Percentiles rank a stretch among this genome's conserved stretches.
Conservation (phyloP, 2,797 vertebrate species). For the Leptodactylus fallax region DNA sequence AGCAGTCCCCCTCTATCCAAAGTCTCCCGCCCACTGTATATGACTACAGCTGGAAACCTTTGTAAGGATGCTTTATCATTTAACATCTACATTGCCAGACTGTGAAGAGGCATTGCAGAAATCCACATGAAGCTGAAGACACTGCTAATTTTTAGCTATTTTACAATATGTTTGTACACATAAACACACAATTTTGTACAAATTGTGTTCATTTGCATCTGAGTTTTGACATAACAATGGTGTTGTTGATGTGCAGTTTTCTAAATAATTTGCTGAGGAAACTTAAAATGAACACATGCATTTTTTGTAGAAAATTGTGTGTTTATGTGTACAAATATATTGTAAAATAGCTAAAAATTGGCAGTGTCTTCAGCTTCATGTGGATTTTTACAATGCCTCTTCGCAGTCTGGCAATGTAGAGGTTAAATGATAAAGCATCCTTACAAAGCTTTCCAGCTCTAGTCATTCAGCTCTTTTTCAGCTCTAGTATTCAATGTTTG, state of each 20-base stretch:
- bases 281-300: no score
- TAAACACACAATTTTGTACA: background rate
- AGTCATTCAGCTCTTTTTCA: no score
- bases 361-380: background rate
- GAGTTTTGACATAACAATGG: no score
- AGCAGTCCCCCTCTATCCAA: slow-evolving; percentile 59
- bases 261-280: no score
- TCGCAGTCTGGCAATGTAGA: slow-evolving; percentile 40
- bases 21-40: slow-evolving; percentile 48
- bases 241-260: no score
- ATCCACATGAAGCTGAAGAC: background rate
- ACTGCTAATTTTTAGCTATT: background rate
- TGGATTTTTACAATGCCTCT: background rate
- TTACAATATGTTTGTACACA: background rate
- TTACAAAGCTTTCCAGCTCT: slow-evolving; percentile 60
- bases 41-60: slow-evolving; percentile 47
- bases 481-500: no score
- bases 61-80: slow-evolving; percentile 73
- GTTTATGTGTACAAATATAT: background rate
- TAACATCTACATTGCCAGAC: slow-evolving; percentile 65
- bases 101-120: background rate
- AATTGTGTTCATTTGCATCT: no score
- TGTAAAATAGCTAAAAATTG: background rate
- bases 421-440: slow-evolving; percentile 75
- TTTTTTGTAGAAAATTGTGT: background rate